Evolutionary conservation across 2,888 invertebrate species (phyloP).

Genomic region (Drosophila infuscata): DNA sequence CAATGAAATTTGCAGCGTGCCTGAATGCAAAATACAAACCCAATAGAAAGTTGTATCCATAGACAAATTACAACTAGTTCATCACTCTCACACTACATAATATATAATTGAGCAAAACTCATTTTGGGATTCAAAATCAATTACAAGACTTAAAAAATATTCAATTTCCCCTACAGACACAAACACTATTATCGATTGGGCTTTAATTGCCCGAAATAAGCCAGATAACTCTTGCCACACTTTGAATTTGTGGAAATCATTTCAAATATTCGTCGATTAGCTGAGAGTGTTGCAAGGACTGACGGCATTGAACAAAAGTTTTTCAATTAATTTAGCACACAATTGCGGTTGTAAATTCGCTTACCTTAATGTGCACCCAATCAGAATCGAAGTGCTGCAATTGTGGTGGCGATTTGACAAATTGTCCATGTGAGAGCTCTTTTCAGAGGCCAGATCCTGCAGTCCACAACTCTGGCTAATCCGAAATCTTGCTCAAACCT

Average conservation of each 20-base stretch:
- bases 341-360: constrained; percentile 60
- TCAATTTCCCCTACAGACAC: neutral
- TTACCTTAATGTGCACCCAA: constrained; percentile 53
- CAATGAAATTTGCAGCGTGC: constrained; percentile 18
- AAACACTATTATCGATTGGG: constrained; percentile 17
- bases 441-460: constrained; percentile 21
- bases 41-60: constrained; percentile 6
- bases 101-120: neutral
- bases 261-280: constrained; percentile 75
- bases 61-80: neutral
- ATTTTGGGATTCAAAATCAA: neutral
- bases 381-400: constrained; percentile 52
- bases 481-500: constrained; percentile 3
- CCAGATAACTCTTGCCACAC: constrained; percentile 34
- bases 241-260: constrained; percentile 65
- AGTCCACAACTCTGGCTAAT: neutral
- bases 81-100: neutral
- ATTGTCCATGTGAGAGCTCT: constrained; percentile 66
- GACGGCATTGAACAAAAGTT: constrained; percentile 61
- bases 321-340: constrained; percentile 75
- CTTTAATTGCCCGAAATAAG: constrained; percentile 53
- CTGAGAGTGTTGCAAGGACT: constrained; percentile 4
- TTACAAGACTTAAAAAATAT: neutral
- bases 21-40: constrained; percentile 1
- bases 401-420: constrained; percentile 80